Evolutionary conservation across 2,888 invertebrate genomes (phyloP).

Genomic region (Cyclophora punctaria): DNA sequence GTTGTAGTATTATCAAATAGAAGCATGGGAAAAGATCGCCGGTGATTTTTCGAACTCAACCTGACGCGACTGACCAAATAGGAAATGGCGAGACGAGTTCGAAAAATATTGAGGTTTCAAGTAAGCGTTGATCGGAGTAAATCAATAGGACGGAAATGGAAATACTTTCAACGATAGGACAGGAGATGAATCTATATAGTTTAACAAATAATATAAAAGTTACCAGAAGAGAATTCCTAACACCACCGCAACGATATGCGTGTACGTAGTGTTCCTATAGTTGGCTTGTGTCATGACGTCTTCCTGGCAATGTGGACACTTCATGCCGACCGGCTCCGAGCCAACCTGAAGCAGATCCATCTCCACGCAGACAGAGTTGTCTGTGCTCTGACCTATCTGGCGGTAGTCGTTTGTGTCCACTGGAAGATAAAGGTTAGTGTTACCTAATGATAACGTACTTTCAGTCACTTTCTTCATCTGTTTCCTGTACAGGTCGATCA

Average conservation of each 20-base stretch:
- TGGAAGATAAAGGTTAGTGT: conserved; percentile 22
- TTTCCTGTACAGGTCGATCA: too few relatives aligned
- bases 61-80: too few relatives aligned
- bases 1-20: too few relatives aligned
- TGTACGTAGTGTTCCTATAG: conserved; percentile 44
- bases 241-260: conserved; percentile 49
- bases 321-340: conserved; percentile 64
- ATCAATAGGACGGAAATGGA: too few relatives aligned
- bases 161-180: too few relatives aligned
- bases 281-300: conserved; percentile 60
- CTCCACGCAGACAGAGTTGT: conserved; percentile 49
- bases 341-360: conserved; percentile 63
- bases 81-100: too few relatives aligned
- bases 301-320: conserved; percentile 59
- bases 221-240: conserved; percentile 63
- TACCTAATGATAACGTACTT: too few relatives aligned
- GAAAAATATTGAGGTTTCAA: too few relatives aligned
- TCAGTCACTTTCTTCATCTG: too few relatives aligned
- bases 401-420: conserved; percentile 56
- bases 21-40: too few relatives aligned
- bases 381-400: conserved; percentile 48
- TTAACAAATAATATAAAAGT: conserved; percentile 14
- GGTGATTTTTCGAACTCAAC: too few relatives aligned
- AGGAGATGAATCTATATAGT: neutral
- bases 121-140: too few relatives aligned